A percentile compares a stretch with the other conserved stretches of the same genome.
Conservation (phyloP, 2,797 vertebrate species). For the Orientallactaga sibirica region DNA sequence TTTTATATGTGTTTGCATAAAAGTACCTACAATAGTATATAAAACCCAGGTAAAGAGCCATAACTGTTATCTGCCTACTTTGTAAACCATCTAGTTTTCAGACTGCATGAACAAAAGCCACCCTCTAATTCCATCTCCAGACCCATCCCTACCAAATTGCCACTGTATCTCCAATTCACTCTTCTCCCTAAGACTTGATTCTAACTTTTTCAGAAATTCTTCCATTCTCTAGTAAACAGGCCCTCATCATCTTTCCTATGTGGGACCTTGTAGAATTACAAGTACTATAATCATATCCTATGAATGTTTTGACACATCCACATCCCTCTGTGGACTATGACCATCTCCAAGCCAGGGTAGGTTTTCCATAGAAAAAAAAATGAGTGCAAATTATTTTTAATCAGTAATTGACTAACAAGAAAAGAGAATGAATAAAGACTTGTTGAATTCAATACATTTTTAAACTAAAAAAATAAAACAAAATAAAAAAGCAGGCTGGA, state of each 20-base stretch:
- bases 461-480: neutral
- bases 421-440: neutral
- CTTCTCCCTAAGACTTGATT: neutral
- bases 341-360: neutral
- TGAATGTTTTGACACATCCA: neutral
- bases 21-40: neutral
- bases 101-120: neutral
- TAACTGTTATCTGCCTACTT: neutral
- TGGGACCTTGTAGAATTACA: neutral
- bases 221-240: neutral
- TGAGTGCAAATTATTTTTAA: neutral
- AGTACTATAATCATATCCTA: neutral
- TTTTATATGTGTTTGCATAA: neutral
- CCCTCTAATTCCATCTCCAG: neutral
- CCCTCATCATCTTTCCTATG: neutral
- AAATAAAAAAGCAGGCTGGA: too few relatives aligned
- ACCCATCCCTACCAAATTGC: neutral
- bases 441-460: constrained; percentile 16
- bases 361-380: neutral
- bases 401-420: constrained; percentile 25
- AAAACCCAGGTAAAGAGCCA: neutral
- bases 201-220: neutral
- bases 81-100: neutral
- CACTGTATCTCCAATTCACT: neutral
- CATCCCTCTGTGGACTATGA: neutral